Base-by-base conservation (phyloP, 2,113 vertebrate genomes). In the Synchiropus splendidus region DNA sequence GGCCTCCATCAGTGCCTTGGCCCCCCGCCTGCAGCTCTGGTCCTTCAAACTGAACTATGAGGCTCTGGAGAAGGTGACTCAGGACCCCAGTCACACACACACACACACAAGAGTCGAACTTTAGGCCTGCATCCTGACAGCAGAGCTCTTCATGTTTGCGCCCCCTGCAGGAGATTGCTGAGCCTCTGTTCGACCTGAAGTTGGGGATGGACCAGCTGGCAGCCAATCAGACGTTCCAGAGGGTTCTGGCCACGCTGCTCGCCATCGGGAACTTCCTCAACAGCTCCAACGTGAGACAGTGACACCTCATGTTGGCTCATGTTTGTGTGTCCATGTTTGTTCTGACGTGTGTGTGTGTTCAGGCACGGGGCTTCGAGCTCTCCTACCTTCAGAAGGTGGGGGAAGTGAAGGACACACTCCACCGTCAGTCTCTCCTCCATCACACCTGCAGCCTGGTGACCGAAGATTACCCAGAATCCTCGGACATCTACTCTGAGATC, bases 181-280 rank as follows among this genome's bases (percentile, higher is more conserved):
- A 98, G 72, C 94, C 94, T 0, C 81, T 98, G 17, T 97, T 92
- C 48, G 94, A 98, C 73, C 80, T 98, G 64, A 98, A 98, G 70
- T 64, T 89, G 48, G 93, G 92, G 31, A 98, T 98, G 92, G 90
- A 93, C 70, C 92, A 98, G 66, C 79, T 98, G 21, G 80, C 90
- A 4, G 85, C 75, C 67, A 98, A 95, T 58, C 81, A 87, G 75
- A 96, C 92, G 2, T 97, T 98, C 83, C 89, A 75, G 51, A 90
- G 83, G 53, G 92, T 93, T 78, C 84, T 98, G 35, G 90, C 94
- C 17, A 93, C 92, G 0, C 84, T 98, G 32, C 77, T 98, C 57
- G 92, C 94, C 48, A 91, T 89, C 40, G 94, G 94, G 33, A 98
- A 98, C 82, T 96, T 97, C 79, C 84, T 98, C 54, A 98, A 98